Conservation (phyloP, 2,888 invertebrate species). For the Eilema depressum region DNA sequence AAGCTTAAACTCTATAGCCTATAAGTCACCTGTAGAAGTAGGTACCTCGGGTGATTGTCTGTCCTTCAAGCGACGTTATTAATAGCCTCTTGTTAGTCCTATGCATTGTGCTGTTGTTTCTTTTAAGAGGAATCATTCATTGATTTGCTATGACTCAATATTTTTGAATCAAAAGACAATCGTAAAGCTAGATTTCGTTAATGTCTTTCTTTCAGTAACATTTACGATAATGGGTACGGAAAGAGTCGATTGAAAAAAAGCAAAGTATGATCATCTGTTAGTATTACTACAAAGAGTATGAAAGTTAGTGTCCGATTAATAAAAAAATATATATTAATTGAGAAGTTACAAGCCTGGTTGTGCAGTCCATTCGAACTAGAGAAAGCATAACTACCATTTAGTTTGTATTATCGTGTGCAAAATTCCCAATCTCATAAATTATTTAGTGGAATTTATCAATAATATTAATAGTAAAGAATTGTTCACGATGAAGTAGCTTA, state of each 20-base stretch:
- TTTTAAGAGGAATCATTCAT: constrained; percentile 61
- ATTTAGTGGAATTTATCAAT: no score
- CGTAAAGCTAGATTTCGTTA: not conserved
- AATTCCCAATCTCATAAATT: no score
- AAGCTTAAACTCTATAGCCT: constrained; percentile 16
- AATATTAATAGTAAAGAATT: no score
- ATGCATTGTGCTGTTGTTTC: constrained; percentile 62
- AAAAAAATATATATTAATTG: not conserved
- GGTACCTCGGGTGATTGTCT: constrained; percentile 75
- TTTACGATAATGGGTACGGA: no score
- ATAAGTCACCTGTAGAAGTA: constrained; percentile 23
- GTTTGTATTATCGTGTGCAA: no score
- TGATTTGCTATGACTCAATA: constrained; percentile 20
- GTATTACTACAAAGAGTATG: no score
- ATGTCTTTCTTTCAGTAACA: not conserved
- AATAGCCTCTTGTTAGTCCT: constrained; percentile 71
- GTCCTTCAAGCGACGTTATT: constrained; percentile 77
- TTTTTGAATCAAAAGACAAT: not conserved
- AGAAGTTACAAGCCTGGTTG: no score
- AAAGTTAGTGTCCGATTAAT: not conserved
- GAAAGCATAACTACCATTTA: no score
- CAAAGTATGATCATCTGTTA: no score
- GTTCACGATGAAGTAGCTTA: no score
- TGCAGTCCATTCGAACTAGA: no score
- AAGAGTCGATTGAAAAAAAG: not conserved